These are phyloP conservation scores for Sebastes kiyomatsui DNA, from an alignment of 2,797 vertebrate genomes.

Conservation along the genomic window DNA sequence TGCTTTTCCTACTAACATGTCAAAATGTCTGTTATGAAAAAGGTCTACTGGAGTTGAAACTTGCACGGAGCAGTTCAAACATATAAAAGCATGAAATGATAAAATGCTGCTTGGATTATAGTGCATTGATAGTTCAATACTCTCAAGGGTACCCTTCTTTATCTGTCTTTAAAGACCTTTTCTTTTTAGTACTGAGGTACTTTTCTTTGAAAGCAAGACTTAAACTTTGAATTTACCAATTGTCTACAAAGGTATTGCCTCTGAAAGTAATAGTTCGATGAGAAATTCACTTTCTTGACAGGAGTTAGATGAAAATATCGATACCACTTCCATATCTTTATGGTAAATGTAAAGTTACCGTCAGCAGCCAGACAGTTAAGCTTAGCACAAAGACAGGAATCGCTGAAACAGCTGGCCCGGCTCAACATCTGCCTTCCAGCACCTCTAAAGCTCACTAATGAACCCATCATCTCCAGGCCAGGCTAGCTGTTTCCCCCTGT, in stretches of 20 bases:
- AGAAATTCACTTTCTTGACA: neutral
- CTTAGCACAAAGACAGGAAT: neutral
- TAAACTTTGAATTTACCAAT: neutral
- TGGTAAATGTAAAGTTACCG: neutral
- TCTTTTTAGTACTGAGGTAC: neutral
- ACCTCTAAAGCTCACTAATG: neutral
- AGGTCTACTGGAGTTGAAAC: neutral
- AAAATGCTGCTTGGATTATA: neutral
- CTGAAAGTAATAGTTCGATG: neutral
- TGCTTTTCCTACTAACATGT: no score
- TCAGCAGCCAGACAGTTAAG: neutral
- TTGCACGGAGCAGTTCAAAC: neutral
- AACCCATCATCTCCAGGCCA: neutral
- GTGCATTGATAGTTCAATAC: neutral
- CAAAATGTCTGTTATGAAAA: no score
- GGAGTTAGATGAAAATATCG: neutral
- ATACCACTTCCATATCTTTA: neutral
- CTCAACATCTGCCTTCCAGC: neutral
- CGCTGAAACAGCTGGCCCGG: neutral
- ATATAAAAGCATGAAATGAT: neutral
- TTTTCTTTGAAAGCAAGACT: neutral
- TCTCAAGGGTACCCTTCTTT: neutral
- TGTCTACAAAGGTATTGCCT: neutral
- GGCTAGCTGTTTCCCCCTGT: neutral
- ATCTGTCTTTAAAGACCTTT: neutral